Conservation (phyloP, 2,888 invertebrate species). For the Penaeus monodon region DNA sequence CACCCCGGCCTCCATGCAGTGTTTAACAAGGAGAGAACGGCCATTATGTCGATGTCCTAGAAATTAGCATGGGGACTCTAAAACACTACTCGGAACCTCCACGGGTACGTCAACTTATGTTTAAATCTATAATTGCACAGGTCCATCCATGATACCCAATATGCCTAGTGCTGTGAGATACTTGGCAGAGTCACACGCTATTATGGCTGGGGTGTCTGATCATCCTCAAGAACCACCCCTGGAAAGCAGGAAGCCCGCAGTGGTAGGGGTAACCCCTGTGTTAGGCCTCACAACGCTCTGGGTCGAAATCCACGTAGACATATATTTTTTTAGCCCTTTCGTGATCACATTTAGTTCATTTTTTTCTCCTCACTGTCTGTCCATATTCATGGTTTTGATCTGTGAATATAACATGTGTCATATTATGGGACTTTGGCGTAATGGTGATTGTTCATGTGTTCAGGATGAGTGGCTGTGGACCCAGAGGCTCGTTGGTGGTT, state of each 20-base stretch:
- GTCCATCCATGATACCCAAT: constrained; percentile 44
- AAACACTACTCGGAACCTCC: constrained; percentile 41
- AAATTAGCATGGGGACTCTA: constrained; percentile 35
- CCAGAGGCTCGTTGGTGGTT: not conserved
- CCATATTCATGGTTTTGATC: too few relatives aligned
- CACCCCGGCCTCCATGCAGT: constrained; percentile 26
- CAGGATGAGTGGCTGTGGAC: too few relatives aligned
- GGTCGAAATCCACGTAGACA: not conserved
- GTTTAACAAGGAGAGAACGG: constrained; percentile 48
- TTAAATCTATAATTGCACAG: constrained; percentile 50
- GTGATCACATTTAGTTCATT: too few relatives aligned
- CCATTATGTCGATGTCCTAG: constrained; percentile 52
- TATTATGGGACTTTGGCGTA: too few relatives aligned
- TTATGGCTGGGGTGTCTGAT: constrained; percentile 38
- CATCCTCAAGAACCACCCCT: constrained; percentile 25
- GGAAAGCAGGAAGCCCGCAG: constrained; percentile 39
- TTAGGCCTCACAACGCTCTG: constrained; percentile 10
- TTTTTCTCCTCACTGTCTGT: too few relatives aligned
- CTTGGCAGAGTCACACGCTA: constrained; percentile 35
- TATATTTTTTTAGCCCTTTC: not conserved
- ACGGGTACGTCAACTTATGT: constrained; percentile 52
- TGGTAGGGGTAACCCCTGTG: constrained; percentile 24
- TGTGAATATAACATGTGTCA: too few relatives aligned
- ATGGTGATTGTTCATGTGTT: too few relatives aligned
- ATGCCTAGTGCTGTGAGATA: constrained; percentile 23